Evolutionary conservation across 2,888 invertebrate species (phyloP).

Genomic region (Drosophila robusta): DNA sequence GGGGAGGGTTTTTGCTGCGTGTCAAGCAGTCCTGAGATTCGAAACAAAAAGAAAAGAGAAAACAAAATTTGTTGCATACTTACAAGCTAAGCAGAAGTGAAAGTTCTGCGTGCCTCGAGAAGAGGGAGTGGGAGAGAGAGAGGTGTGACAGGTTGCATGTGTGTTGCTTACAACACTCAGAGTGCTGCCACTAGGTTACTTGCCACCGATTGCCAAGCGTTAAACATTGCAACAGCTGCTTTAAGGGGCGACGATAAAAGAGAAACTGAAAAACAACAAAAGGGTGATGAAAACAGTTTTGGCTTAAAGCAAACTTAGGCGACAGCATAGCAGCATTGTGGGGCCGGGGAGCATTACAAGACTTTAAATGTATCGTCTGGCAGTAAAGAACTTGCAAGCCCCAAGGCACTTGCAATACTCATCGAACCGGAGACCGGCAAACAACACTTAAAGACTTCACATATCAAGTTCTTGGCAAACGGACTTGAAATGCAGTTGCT

Average conservation of each 20-base stretch:
- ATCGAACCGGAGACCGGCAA: slow-evolving; percentile 28
- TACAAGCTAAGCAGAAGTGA: slow-evolving; percentile 60
- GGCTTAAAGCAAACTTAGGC: slow-evolving; percentile 9
- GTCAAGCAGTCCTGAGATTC: slow-evolving; percentile 31
- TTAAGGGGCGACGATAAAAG: slow-evolving; percentile 5
- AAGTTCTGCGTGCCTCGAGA: slow-evolving; percentile 65
- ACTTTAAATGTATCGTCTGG: slow-evolving; percentile 34
- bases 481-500: slow-evolving; percentile 16
- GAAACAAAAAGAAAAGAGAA: slow-evolving; percentile 27
- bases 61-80: slow-evolving; percentile 64
- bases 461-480: slow-evolving; percentile 49
- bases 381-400: slow-evolving; percentile 44
- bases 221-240: slow-evolving; percentile 29
- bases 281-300: slow-evolving; percentile 40
- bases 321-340: not conserved
- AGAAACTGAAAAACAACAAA: slow-evolving; percentile 1
- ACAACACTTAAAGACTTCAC: slow-evolving; percentile 43
- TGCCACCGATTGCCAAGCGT: slow-evolving; percentile 24
- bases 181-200: slow-evolving; percentile 23
- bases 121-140: not conserved
- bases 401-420: slow-evolving; percentile 26
- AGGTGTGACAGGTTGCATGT: slow-evolving; percentile 9
- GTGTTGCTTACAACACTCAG: slow-evolving; percentile 6
- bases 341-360: slow-evolving; percentile 2
- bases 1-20: slow-evolving; percentile 5